phyloP scores from a whole-genome alignment of 2,797 vertebrate species.

The Girardinus metallicus region DNA sequence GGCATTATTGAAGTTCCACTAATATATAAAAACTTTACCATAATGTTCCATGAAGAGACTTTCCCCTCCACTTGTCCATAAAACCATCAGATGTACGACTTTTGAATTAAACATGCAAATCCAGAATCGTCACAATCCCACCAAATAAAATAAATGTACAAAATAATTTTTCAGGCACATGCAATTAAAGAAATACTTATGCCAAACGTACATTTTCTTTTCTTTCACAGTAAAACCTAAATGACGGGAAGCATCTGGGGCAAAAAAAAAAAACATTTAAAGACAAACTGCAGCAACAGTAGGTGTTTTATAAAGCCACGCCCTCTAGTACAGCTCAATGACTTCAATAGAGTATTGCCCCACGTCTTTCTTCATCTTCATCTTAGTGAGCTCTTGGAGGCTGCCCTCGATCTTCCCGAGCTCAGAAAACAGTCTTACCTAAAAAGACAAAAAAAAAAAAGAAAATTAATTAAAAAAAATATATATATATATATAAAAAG shows the following conservation, averaged over 20 bases:
- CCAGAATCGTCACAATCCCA: conserved; percentile 7
- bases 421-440: conserved; percentile 91
- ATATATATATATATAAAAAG: no score
- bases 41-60: not conserved
- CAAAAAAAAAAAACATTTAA: conserved; percentile 7
- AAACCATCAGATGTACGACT: not conserved
- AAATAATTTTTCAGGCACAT: conserved; percentile 12
- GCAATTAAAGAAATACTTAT: conserved; percentile 6
- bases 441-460: conserved; percentile 28
- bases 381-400: conserved; percentile 85
- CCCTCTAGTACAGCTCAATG: conserved; percentile 87
- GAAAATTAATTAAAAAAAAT: not conserved
- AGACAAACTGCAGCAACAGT: not conserved
- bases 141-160: conserved; percentile 16
- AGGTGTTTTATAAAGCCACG: conserved; percentile 7
- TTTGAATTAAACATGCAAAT: conserved; percentile 18
- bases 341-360: conserved; percentile 93
- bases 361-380: conserved; percentile 75
- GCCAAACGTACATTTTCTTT: conserved; percentile 2
- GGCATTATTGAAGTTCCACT: conserved; percentile 5
- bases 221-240: conserved; percentile 13
- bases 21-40: conserved; percentile 7
- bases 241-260: not conserved
- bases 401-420: conserved; percentile 94
- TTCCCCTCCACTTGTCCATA: conserved; percentile 12